Base-by-base conservation (phyloP, 1,140 invertebrate genomes). In the Leptinotarsa defecta region DNA sequence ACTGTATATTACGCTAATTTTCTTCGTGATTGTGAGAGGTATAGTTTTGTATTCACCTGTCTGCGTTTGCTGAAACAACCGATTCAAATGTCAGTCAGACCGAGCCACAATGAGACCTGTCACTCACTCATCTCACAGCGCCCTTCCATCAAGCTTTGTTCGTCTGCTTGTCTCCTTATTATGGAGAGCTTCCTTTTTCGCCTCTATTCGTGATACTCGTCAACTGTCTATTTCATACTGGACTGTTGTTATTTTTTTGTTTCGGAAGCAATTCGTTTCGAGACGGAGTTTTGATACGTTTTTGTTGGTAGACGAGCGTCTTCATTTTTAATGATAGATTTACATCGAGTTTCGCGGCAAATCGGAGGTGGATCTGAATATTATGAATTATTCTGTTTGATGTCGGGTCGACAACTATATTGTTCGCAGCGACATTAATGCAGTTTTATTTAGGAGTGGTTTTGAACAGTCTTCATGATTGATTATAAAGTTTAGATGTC, bases 91-190 rank as follows among this genome's bases (percentile, higher is more conserved):
- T 77, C 76, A 72, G 72, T 79, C 78, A 79, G 71, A 68, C 22
- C 49, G 63, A 74, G 74, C 73, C 78, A 79, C 78, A 79, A 79
- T 79, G 78, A 79, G 76, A 68, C 64, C 76, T 74, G 78, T 79
- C 78, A 79, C 74, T 79, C 78, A 79, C 34, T 43, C 68, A 68
- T 68, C 52, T 52, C 76, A 70, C 68, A 49, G 48, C 62, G 72
- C 72, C 74, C 49, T 70, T 69, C 72, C 62, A 67, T 73, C 71
- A 73, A 64, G 61, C 62, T 73, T 73, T 73, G 71, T 73, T 62
- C 69, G 73, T 65, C 73, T 79, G 76, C 74, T 79, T 75, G 78
- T 79, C 78, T 79, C 76, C 75, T 77, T 77, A 76, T 76, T 76
- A 76, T 20, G 24, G 22, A 71, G 20, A n/a, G 17, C 70, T 43